Evolutionary conservation across 2,797 vertebrate genomes (phyloP).

Genomic region (Pterois miles): DNA sequence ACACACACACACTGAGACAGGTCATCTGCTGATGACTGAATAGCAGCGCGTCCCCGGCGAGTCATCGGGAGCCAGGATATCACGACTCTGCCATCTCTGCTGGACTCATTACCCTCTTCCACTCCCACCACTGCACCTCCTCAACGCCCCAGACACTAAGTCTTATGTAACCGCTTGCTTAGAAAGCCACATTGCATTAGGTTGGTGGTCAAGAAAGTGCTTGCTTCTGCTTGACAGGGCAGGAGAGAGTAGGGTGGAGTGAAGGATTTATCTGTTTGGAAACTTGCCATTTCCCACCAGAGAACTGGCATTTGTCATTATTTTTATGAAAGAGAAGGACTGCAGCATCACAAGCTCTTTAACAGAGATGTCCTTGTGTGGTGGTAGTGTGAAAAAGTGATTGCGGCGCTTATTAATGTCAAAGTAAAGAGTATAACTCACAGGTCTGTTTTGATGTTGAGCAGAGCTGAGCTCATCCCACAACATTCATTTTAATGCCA

Average conservation of each 20-base stretch:
- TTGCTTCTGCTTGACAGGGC: conserved; percentile 56
- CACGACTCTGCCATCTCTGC: conserved; percentile 53
- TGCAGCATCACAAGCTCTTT: conserved; percentile 10
- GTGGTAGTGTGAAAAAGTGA: conserved; percentile 11
- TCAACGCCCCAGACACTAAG: conserved; percentile 52
- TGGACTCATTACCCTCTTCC: conserved; percentile 50
- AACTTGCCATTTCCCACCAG: conserved; percentile 51
- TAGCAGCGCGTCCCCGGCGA: conserved; percentile 33
- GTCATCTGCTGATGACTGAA: conserved; percentile 42
- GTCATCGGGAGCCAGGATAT: conserved; percentile 40
- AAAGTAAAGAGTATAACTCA: conserved; percentile 21
- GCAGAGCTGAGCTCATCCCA: conserved; percentile 41
- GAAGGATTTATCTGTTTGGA: conserved; percentile 48
- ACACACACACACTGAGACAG: conserved; percentile 15
- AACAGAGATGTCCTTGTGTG: conserved; percentile 13
- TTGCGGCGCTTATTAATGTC: conserved; percentile 23
- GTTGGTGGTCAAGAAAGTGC: conserved; percentile 55
- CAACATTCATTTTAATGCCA: conserved; percentile 41
- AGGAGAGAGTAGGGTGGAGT: conserved; percentile 1
- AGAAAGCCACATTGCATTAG: conserved; percentile 66
- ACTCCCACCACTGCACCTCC: conserved; percentile 45
- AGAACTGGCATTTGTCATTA: conserved; percentile 18
- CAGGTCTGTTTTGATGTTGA: conserved; percentile 5
- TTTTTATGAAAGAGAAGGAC: conserved; percentile 11
- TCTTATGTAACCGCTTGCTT: conserved; percentile 71